Evolutionary conservation across 2,113 vertebrate species (phyloP), one percentile per base, ranked within the genome.

Genomic region (Mixornis gularis): DNA sequence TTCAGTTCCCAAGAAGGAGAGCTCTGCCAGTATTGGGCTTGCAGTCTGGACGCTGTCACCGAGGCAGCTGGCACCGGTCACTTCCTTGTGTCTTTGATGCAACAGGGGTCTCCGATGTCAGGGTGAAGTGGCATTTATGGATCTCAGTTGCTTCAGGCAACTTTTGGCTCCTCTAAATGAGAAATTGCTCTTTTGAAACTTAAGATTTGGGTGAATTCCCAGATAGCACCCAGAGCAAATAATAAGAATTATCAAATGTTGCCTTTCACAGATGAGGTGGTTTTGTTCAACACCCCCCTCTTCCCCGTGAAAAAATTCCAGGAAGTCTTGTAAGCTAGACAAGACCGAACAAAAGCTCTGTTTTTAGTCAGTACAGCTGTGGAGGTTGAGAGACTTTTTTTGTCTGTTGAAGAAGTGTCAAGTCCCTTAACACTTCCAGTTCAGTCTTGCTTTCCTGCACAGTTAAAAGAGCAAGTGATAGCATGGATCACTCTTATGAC

Each of bases 141-240:
- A 63, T 85, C 64, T 91, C 1, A 1, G 30, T 92, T 87, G 94
- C 96, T 93, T 87, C 63, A 65, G 91, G 81, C 95, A 87, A 24
- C 63, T 91, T 91, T 66, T 95, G 84, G 80, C 87, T 95, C 40
- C 71, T 79, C 59, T 92, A 77, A 87, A 91, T 71, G 74, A 95
- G 60, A 95, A 92, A 93, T 83, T 60, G 64, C 70, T 85, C 87
- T 85, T 94, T 93, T 87, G 81, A 93, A 93, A 85, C 26, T 34
- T 26, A 70, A 77, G 40, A 80, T 82, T 95, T 95, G 95, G 63
- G 63, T 94, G 87, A 84, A 52, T 95, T 96, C 92, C 92, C 95
- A 92, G 96, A 92, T 82, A 95, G 84, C 59, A 94, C 48, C 66
- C 66, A 87, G 48, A 83, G 64, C 43, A 87, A 82, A 82, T 53